Evolutionary conservation across 92 coral and sea anemone species (phyloP).

Genomic region (Chrysogorgia sp.): DNA sequence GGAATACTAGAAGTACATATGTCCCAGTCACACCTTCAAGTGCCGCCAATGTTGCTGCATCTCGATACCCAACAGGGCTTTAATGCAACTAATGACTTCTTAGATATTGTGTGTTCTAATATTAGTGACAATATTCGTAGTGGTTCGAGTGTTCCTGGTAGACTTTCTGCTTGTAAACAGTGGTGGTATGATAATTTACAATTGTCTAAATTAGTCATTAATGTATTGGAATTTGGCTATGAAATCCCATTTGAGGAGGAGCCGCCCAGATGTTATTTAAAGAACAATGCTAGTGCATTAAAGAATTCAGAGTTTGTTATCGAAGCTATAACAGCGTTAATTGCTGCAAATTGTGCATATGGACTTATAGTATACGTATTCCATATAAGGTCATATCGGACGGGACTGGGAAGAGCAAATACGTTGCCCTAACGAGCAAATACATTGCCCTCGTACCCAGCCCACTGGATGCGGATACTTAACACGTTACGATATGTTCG

Average conservation of each 20-base stretch:
- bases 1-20: no score
- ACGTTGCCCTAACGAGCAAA: no score
- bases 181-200: constrained; percentile 65
- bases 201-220: constrained; percentile 44
- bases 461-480: no score
- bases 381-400: no score
- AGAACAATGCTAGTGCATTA: constrained; percentile 57
- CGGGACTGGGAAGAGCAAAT: no score
- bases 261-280: constrained; percentile 56
- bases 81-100: not conserved
- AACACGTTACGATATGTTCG: no score
- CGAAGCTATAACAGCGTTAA: constrained; percentile 50
- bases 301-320: constrained; percentile 40
- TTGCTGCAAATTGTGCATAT: no score
- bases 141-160: constrained; percentile 46
- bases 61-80: no score
- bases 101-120: not conserved
- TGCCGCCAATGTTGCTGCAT: not conserved
- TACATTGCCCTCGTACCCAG: no score
- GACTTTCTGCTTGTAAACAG: constrained; percentile 16
- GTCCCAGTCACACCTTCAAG: not conserved
- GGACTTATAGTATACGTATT: no score
- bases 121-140: not conserved
- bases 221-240: constrained; percentile 43
- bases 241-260: constrained; percentile 42